These are phyloP conservation scores for Parotocinclus haroldoi DNA, from an alignment of 2,797 vertebrate genomes.

Conservation along the genomic window DNA sequence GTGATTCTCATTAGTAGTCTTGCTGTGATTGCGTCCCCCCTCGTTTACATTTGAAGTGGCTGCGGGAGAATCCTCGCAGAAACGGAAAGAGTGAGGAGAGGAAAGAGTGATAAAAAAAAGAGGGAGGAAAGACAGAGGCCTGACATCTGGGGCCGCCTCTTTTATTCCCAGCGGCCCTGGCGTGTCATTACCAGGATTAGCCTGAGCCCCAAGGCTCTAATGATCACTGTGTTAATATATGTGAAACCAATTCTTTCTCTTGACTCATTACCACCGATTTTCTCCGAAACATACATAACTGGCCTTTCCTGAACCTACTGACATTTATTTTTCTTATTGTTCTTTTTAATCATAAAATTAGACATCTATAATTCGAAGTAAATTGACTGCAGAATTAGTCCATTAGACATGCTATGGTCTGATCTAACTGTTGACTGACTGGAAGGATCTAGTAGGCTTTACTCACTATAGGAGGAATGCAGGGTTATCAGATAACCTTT, in stretches of 20 bases:
- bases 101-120: background rate
- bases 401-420: constrained; percentile 73
- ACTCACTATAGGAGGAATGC: no score
- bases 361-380: constrained; percentile 89
- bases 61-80: constrained; percentile 78
- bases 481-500: no score
- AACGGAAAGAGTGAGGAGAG: constrained; percentile 34
- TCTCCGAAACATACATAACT: constrained; percentile 96
- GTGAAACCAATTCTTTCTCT: constrained; percentile 96
- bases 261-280: constrained; percentile 99
- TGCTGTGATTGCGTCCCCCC: constrained; percentile 80
- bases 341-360: constrained; percentile 85
- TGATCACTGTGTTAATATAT: constrained; percentile 99
- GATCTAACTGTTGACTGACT: constrained; percentile 28
- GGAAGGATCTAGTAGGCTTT: no score
- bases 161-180: constrained; percentile 93
- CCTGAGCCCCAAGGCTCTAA: constrained; percentile 99
- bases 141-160: constrained; percentile 92
- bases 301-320: constrained; percentile 88
- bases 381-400: constrained; percentile 81
- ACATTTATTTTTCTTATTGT: constrained; percentile 96
- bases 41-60: constrained; percentile 99
- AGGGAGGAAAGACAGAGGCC: constrained; percentile 62
- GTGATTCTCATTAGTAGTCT: constrained; percentile 99
- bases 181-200: constrained; percentile 99